A percentile compares a stretch with the other conserved stretches of the same genome.
Evolutionary conservation across 2,888 invertebrate species (phyloP).

Genomic region (Agapetus fuscipes): DNA sequence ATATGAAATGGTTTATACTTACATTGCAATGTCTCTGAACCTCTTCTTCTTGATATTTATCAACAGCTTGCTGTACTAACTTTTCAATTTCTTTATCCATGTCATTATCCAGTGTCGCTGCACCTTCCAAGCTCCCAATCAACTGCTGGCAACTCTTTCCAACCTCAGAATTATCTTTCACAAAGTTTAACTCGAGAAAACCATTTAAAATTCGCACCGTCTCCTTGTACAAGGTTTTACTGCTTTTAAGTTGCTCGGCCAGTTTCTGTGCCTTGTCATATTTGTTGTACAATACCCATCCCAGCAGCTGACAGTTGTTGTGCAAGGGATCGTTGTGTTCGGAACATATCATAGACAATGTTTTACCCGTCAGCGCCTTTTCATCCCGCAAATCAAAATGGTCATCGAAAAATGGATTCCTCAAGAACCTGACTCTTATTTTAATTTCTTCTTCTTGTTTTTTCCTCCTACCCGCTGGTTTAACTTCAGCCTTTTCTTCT

Average conservation of each 20-base stretch:
- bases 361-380: slow-evolving; percentile 70
- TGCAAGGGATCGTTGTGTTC: slow-evolving; percentile 39
- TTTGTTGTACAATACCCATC: slow-evolving; percentile 57
- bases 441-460: slow-evolving; percentile 53
- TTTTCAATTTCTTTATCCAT: slow-evolving; percentile 41
- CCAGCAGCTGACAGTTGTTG: slow-evolving; percentile 52
- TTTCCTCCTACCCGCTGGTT: slow-evolving; percentile 24
- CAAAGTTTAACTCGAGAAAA: slow-evolving; percentile 25
- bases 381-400: slow-evolving; percentile 79
- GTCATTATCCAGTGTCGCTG: slow-evolving; percentile 20
- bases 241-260: slow-evolving; percentile 22
- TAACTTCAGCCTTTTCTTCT: slow-evolving; percentile 21
- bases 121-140: slow-evolving; percentile 25
- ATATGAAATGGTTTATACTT: too few species aligned
- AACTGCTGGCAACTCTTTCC: slow-evolving; percentile 28
- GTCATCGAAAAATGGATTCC: slow-evolving; percentile 79
- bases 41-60: slow-evolving; percentile 46
- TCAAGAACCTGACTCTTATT: slow-evolving; percentile 67
- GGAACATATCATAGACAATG: slow-evolving; percentile 55
- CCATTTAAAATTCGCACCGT: slow-evolving; percentile 31
- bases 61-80: slow-evolving; percentile 45
- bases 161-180: slow-evolving; percentile 22
- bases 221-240: slow-evolving; percentile 33
- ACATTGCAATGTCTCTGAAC: slow-evolving; percentile 48
- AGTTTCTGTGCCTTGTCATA: slow-evolving; percentile 41